phyloP scores from a whole-genome alignment of 2,888 invertebrate genomes.

The Callyntrura sp. region DNA sequence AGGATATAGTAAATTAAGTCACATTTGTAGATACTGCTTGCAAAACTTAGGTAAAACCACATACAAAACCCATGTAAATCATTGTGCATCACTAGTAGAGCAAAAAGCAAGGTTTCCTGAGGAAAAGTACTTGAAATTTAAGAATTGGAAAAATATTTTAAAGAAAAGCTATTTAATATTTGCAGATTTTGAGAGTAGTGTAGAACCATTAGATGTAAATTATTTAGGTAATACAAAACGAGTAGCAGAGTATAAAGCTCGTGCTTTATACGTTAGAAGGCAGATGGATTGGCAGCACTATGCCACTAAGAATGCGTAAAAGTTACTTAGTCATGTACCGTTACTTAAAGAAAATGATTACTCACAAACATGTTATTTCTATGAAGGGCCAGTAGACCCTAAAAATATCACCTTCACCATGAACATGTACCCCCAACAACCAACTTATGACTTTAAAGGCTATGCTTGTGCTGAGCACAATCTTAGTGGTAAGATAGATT shows the following conservation, averaged over 20 bases:
- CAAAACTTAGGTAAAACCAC: neutral
- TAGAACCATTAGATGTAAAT: too few species aligned
- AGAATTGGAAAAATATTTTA: neutral
- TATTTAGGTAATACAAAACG: too few species aligned
- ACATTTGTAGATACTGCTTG: neutral
- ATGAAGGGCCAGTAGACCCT: neutral
- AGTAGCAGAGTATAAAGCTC: too few species aligned
- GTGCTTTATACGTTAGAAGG: too few species aligned
- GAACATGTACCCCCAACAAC: neutral
- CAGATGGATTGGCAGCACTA: neutral
- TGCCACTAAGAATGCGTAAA: neutral
- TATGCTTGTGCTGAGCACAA: neutral
- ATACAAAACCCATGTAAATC: neutral
- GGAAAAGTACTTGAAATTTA: neutral
- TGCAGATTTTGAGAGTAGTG: neutral
- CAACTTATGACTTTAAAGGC: neutral
- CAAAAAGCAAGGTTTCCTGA: conserved; percentile 1
- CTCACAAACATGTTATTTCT: neutral
- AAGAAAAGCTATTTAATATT: neutral
- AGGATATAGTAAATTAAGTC: neutral
- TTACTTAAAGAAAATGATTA: neutral
- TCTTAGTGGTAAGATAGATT: neutral
- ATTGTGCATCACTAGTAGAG: neutral
- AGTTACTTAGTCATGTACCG: neutral
- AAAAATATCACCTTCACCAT: conserved; percentile 16